Evolutionary conservation across 2,113 vertebrate species (phyloP), one percentile per base, ranked within the genome.

Genomic region (Malurus cyaneus): DNA sequence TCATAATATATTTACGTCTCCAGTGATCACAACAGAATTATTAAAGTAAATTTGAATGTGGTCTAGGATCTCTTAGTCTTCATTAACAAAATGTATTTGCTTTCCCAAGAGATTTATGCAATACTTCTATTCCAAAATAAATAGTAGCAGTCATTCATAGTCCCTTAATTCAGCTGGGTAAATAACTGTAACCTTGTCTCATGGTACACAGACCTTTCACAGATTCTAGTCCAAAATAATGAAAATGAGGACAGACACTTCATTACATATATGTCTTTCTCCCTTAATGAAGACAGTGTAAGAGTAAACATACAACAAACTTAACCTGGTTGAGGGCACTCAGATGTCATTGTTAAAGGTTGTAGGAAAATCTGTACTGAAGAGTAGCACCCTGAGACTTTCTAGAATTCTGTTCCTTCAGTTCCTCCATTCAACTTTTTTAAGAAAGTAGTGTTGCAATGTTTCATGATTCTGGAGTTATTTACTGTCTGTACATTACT

Each of bases 111-210:
- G 53, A 76, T 17, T 42, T 36, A 67, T 3, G n/a, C 53, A 67
- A 66, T 69, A 65, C 21, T 67, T 76, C 36, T 86, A 49, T 86
- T 86, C 50, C 81, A 94, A 89, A 95, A 71, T 54, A 95, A 95
- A 87, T 81, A 91, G 12, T 64, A 80, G 29, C 74, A 65, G 66
- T 54, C 50, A 77, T 78, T 88, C 31, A 53, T 5, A 73, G n/a
- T 54, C 59, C 46, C 39, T 72, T 89, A 92, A 92, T 88, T 94
- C 70, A 88, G 14, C 15, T 42, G 14, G 28, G 46, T 65, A 94
- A 93, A 76, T 36, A 94, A 85, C 26, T 79, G 60, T 46, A 89
- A 85, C 54, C 39, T 86, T 91, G 62, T 66, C 61, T 86, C 59
- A 61, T 6, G 12, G 64, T 20, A 74, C 12, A 73, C 29, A 53